Evolutionary conservation across 2,888 invertebrate genomes (phyloP), one percentile per base, ranked within the genome.

Genomic region (Lasioglossum villosulum): DNA sequence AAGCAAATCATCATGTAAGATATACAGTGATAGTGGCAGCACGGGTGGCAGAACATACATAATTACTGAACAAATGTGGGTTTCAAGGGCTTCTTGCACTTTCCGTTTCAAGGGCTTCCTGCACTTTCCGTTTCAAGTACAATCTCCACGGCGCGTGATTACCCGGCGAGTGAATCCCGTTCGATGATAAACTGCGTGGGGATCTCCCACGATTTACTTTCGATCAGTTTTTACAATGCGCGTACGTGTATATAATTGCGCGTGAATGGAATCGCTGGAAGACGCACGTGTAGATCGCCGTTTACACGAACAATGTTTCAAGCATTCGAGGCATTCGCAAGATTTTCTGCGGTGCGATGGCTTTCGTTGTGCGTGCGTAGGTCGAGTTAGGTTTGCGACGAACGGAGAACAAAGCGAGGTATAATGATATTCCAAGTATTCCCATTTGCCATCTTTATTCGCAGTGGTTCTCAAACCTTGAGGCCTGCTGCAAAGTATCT

Each of bases 151-250:
- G 56, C 59, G 63, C 48, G 71, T 27, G 75, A 23, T 37, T 37
- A 37, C 37, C 37, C 72, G 72, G 56, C 59, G 63, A 39, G 71
- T 23, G 75, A 23, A 19, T 42, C 30, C 42, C 75, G 42, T 39
- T 72, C 48, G 48, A 75, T 34, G 45, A 48, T 52, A 59, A 66
- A 42, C 14, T 48, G 45, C 45, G 34, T 63, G 71, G 71, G 76
- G 72, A 72, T 76, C 75, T 83, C 82, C 66, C 83, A 83, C 82
- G 72, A 63, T 63, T 75, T 52, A 45, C 72, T 82, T 82, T 76
- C 83, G 39, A 66, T 34, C 71, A 30, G 83, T 82, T 82, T 75
- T 82, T 73, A 82, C 73, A 72, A 76, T 72, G 27, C 63, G 59
- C 4, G 16, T 14, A 27, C 4, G 59, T n/a, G 34, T 10, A 39